Conservation (phyloP, 2,113 vertebrate species). For the Petroica traversi region DNA sequence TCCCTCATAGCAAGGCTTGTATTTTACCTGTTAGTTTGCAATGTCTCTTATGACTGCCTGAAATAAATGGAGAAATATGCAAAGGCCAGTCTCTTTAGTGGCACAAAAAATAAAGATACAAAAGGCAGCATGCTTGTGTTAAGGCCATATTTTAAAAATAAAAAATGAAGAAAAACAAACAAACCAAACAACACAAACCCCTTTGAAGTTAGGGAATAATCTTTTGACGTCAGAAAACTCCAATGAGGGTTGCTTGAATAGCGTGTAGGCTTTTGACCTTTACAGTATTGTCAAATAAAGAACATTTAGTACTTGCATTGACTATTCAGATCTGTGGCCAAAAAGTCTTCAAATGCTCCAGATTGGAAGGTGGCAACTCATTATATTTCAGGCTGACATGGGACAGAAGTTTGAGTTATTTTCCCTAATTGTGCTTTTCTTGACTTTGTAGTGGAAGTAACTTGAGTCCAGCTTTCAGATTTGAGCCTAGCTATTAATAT, state of each 20-base stretch:
- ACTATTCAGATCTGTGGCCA: neutral
- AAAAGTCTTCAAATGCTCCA: neutral
- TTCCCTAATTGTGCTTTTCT: neutral
- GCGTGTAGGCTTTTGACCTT: neutral
- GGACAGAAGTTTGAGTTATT: neutral
- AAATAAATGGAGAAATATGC: neutral
- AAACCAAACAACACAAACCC: neutral
- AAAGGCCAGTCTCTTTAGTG: neutral
- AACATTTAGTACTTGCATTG: neutral
- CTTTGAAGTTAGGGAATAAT: neutral
- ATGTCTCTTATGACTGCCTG: neutral
- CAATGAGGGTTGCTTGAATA: neutral
- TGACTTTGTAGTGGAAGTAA: neutral
- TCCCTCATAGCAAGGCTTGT: neutral
- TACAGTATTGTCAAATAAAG: neutral
- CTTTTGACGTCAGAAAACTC: neutral
- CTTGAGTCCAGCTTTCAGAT: neutral
- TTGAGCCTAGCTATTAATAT: neutral
- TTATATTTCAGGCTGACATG: neutral
- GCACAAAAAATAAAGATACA: neutral
- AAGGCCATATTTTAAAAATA: neutral
- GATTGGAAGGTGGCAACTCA: neutral
- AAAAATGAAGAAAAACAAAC: neutral
- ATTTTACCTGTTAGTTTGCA: constrained; percentile 47
- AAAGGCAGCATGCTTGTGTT: neutral